Evolutionary conservation across 2,888 invertebrate genomes (phyloP), one percentile per base, ranked within the genome.

Genomic region (Cetonia aurata): DNA sequence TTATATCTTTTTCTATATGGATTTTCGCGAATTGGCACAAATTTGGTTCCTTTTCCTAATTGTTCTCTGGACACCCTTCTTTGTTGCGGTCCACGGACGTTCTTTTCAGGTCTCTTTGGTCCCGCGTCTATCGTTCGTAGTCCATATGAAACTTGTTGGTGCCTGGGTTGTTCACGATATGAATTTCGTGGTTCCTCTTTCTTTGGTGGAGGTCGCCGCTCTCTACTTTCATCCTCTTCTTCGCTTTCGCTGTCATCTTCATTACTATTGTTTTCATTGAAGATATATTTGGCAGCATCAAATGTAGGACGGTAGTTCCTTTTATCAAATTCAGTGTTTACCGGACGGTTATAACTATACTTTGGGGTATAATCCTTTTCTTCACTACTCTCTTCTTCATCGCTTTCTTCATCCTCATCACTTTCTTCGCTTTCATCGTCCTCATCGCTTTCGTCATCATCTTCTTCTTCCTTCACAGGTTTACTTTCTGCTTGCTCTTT

Each of bases 1-100:
- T 9, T 37, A 50, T 50, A 33, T n/a, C 52, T 19, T 41, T 8
- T 15, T 10, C n/a, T 48, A 31, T 41, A 41, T 15, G 48, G 6
- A 48, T 13, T 33, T 65, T 50, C 46, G 4, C 37, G 62, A 3
- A 50, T n/a, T 1, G 79, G 78, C n/a, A 76, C 68, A 10, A 71
- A 71, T 67, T 76, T 71, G 25, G 79, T 76, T 13, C 74, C 71
- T 33, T 74, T 75, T 0, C 77, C 73, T 72, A 75, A 71, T 6
- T 70, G 44, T 48, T 74, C 73, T 33, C 75, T 15, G 1, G 62
- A 65, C 12, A 50, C 15, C 1, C 62, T 25, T 6, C 50, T 65
- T 1, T 33, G 31, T 37, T 65, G 50, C 0, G 62, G 50, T 13
- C 37, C 50, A 13, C 12, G 31, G 4, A 37, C 10, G 10, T 6